Percentiles rank a stretch among this genome's conserved stretches.
Conservation (phyloP, 2,113 vertebrate genomes). For the Macaca nemestrina region DNA sequence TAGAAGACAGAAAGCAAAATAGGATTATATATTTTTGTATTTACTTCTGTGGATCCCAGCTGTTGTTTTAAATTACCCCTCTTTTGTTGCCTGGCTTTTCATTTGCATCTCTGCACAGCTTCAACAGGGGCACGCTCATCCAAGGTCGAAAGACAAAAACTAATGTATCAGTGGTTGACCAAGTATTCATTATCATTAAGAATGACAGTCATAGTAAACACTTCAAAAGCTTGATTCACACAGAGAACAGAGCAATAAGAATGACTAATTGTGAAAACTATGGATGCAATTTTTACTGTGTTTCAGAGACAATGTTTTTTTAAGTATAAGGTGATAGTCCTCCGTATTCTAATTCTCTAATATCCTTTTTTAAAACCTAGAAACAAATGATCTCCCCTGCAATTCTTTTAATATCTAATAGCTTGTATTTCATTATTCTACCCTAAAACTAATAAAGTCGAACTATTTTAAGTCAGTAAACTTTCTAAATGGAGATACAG, state of each 20-base stretch:
- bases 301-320: not conserved
- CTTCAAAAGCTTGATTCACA: slow-evolving; percentile 43
- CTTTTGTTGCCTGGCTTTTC: not conserved
- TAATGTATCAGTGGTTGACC: slow-evolving; percentile 4
- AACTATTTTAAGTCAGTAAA: not conserved
- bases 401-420: not conserved
- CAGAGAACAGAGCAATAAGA: not conserved
- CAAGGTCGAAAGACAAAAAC: slow-evolving; percentile 1
- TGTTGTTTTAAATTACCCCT: slow-evolving; percentile 4
- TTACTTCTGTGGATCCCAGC: not conserved
- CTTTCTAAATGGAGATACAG: not conserved
- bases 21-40: not conserved
- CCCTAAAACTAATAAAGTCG: not conserved
- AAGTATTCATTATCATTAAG: slow-evolving; percentile 60
- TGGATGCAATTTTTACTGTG: not conserved
- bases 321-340: not conserved
- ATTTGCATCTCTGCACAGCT: slow-evolving; percentile 28
- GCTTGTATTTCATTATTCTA: not conserved
- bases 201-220: slow-evolving; percentile 53
- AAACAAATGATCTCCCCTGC: not conserved
- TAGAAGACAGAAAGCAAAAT: slow-evolving; percentile 1
- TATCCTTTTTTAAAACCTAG: not conserved
- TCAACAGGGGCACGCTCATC: not conserved
- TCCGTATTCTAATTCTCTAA: not conserved
- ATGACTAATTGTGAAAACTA: not conserved